Percentiles rank a stretch among this genome's conserved stretches.
Evolutionary conservation across 2,888 invertebrate genomes (phyloP).

Genomic region (Synergus umbraculus): DNA sequence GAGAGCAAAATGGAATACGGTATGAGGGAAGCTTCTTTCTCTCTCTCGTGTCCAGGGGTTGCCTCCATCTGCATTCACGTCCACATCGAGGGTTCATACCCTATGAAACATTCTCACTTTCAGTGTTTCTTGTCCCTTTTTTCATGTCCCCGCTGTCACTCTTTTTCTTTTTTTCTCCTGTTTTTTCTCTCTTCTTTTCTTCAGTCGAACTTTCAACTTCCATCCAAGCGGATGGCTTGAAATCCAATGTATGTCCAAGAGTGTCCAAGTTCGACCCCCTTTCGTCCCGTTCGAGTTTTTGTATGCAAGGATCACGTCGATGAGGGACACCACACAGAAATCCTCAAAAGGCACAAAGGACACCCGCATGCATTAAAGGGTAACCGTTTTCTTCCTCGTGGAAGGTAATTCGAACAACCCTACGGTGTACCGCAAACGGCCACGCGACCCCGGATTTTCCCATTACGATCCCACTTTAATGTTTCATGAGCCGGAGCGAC

Average conservation of each 20-base stretch:
- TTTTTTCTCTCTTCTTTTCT: conserved; percentile 33
- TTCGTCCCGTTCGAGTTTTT: conserved; percentile 58
- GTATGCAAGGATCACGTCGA: conserved; percentile 60
- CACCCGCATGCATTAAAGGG: conserved; percentile 72
- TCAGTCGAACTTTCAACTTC: conserved; percentile 9
- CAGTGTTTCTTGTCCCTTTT: conserved; percentile 53
- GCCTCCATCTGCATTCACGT: conserved; percentile 59
- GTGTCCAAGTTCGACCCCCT: conserved; percentile 46
- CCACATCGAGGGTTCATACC: conserved; percentile 50
- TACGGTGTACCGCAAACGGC: conserved; percentile 51
- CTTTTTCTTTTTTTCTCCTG: conserved; percentile 46
- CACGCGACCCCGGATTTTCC: conserved; percentile 60
- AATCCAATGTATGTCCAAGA: background rate
- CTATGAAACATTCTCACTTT: conserved; percentile 58
- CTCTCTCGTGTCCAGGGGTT: conserved; percentile 56
- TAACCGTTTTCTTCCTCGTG: conserved; percentile 59
- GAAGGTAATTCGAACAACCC: conserved; percentile 53
- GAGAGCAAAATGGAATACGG: conserved; percentile 74
- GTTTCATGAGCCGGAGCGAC: conserved; percentile 54
- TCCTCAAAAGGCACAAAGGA: conserved; percentile 74
- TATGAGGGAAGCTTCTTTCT: conserved; percentile 70
- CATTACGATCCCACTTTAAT: conserved; percentile 58
- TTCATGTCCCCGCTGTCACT: conserved; percentile 49
- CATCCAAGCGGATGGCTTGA: background rate
- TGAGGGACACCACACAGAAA: conserved; percentile 61